These are phyloP conservation scores for Taeniopygia guttata DNA, from an alignment of 2,797 vertebrate genomes.

Conservation along the genomic window DNA sequence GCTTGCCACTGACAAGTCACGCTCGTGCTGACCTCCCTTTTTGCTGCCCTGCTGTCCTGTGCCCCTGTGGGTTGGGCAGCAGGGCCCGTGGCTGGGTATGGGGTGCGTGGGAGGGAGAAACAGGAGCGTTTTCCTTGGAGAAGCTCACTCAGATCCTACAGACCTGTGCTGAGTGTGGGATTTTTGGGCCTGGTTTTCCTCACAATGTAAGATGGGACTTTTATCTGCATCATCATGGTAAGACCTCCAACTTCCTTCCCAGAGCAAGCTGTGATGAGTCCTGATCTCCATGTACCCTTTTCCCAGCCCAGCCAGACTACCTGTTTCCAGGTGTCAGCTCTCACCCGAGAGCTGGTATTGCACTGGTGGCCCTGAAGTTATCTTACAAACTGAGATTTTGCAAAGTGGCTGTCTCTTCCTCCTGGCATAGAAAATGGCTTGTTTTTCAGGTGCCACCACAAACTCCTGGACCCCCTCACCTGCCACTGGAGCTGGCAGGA, in stretches of 20 bases:
- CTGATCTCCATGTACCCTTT: neutral
- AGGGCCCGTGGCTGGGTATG: neutral
- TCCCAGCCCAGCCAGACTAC: neutral
- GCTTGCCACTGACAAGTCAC: fast-evolving
- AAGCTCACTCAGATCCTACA: neutral
- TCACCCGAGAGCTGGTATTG: fast-evolving
- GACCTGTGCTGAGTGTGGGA: neutral
- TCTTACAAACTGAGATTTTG: neutral
- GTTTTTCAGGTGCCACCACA: slow-evolving; percentile 32
- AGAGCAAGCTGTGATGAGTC: too few species aligned
- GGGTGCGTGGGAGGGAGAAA: neutral
- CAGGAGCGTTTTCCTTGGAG: neutral
- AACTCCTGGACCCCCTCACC: too few species aligned
- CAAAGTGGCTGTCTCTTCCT: neutral
- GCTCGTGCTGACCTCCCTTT: fast-evolving
- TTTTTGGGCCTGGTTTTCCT: neutral
- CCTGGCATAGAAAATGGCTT: neutral
- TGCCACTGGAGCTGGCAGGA: too few species aligned
- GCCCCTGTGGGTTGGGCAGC: neutral
- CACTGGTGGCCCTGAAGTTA: neutral
- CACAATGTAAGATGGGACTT: neutral
- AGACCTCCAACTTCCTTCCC: neutral
- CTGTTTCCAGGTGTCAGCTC: fast-evolving
- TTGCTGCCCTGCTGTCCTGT: neutral
- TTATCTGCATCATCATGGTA: neutral